These are phyloP conservation scores for Danaus chrysippus DNA, from an alignment of 2,888 invertebrate species.

Conservation along the genomic window DNA sequence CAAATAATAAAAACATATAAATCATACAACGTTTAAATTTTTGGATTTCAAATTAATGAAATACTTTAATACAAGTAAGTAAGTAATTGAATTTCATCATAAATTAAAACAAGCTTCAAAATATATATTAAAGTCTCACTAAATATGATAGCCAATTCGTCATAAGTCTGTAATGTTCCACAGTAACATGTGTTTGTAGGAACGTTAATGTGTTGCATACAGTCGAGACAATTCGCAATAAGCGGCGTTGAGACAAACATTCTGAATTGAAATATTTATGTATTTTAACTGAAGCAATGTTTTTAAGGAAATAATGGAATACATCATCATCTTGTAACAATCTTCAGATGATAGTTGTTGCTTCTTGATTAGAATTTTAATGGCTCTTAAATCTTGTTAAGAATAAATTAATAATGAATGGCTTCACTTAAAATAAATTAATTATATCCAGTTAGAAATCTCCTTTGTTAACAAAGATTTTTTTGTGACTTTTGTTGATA, in stretches of 20 bases:
- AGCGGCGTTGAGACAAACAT: slow-evolving; percentile 3
- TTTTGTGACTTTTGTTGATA: too few species aligned
- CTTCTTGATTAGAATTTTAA: too few species aligned
- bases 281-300: background rate
- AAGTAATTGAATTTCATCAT: too few species aligned
- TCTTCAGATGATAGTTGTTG: background rate
- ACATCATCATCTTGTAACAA: background rate
- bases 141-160: background rate
- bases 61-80: too few species aligned
- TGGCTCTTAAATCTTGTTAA: background rate
- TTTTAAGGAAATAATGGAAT: background rate
- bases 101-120: too few species aligned
- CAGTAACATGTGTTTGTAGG: slow-evolving; percentile 3
- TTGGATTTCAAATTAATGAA: too few species aligned
- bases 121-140: background rate
- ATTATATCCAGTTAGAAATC: too few species aligned
- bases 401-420: background rate
- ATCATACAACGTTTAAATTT: too few species aligned
- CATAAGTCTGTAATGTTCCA: background rate
- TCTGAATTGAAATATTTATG: slow-evolving; percentile 2
- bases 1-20: too few species aligned
- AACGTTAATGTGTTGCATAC: slow-evolving; percentile 3
- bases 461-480: too few species aligned
- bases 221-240: slow-evolving; percentile 7
- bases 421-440: too few species aligned